phyloP scores from a whole-genome alignment of 2,888 invertebrate genomes.

The Cataglyphis cursor region DNA sequence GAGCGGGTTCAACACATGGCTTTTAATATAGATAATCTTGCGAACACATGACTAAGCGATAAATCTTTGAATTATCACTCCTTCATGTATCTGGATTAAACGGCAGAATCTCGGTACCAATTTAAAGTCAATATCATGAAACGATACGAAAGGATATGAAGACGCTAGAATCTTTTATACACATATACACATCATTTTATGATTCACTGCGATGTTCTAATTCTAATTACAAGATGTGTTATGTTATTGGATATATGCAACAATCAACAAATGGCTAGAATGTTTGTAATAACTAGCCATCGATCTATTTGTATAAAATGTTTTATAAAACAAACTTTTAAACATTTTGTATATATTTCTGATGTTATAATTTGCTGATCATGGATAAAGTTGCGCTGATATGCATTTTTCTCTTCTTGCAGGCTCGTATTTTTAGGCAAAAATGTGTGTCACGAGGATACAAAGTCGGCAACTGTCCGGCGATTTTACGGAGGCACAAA shows the following conservation, averaged over 20 bases:
- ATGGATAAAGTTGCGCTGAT: not conserved
- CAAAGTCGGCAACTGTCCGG: not conserved
- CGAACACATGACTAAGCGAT: conserved; percentile 56
- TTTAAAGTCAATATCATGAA: conserved; percentile 13
- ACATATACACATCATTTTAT: not conserved
- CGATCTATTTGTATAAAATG: not conserved
- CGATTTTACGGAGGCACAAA: conserved; percentile 38
- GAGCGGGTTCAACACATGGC: conserved; percentile 67
- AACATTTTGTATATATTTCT: not conserved
- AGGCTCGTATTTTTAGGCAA: not conserved
- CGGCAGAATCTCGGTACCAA: conserved; percentile 42
- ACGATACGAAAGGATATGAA: not conserved
- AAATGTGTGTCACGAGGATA: conserved; percentile 31
- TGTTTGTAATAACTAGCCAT: not conserved
- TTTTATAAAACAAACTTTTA: not conserved
- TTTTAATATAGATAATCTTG: conserved; percentile 64
- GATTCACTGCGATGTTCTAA: not conserved
- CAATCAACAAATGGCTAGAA: not conserved
- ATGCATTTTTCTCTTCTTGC: not conserved
- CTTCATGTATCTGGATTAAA: conserved; percentile 48
- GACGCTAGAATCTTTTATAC: not conserved
- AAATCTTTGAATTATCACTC: conserved; percentile 62
- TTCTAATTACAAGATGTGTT: not conserved
- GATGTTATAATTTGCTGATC: not conserved
- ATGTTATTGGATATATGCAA: not conserved